Conservation (phyloP, 2,888 invertebrate species). For the Matsumyia berberina region DNA sequence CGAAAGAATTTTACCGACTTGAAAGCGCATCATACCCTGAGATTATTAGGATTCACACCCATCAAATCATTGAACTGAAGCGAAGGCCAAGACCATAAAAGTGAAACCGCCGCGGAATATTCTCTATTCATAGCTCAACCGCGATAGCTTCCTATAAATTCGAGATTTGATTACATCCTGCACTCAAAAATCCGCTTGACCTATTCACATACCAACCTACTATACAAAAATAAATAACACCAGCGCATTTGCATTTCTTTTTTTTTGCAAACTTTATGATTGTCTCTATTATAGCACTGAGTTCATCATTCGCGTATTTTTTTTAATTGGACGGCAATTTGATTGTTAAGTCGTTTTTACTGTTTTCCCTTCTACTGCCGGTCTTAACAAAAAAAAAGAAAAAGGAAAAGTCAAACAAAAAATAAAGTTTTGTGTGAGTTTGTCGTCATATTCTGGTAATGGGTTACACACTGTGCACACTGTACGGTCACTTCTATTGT, state of each 20-base stretch:
- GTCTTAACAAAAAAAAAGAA: not conserved
- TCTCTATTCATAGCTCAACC: not conserved
- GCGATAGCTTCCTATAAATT: not conserved
- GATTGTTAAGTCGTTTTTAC: not conserved
- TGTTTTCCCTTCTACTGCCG: not conserved
- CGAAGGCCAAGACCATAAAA: too few relatives aligned
- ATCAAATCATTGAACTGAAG: too few relatives aligned
- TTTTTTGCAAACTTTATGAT: not conserved
- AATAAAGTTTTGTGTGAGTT: not conserved
- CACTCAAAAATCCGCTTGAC: conserved; percentile 1
- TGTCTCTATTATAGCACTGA: conserved; percentile 4
- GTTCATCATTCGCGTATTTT: not conserved
- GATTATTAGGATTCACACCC: too few relatives aligned
- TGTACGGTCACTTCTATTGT: conserved; percentile 13
- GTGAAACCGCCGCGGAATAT: too few relatives aligned
- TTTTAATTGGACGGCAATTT: conserved; percentile 22
- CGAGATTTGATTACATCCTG: not conserved
- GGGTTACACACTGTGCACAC: conserved; percentile 14
- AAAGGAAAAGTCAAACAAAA: not conserved
- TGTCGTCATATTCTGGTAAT: conserved; percentile 20
- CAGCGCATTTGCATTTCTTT: not conserved
- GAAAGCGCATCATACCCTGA: too few relatives aligned
- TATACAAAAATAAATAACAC: conserved; percentile 13
- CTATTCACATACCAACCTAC: conserved; percentile 14
- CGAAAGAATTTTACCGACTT: too few relatives aligned